Base-by-base conservation (phyloP, 2,888 invertebrate genomes). In the Sphecodes monilicornis region DNA sequence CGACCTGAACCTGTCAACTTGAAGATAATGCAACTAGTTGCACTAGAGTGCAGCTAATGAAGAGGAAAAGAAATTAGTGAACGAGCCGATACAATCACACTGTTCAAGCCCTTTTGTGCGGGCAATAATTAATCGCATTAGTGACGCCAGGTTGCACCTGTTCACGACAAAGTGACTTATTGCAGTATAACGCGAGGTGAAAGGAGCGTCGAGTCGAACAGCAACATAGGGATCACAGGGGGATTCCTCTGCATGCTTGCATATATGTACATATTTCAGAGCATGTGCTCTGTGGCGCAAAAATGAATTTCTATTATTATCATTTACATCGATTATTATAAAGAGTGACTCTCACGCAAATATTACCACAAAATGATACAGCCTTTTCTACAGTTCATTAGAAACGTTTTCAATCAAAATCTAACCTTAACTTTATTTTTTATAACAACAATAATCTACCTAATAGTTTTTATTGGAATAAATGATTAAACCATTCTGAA, bases 91-190 rank as follows among this genome's bases (percentile, higher is more conserved):
- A 22, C 10, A 66, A 32, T 29, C 66, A 50, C 66, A 60, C 5
- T 39, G 71, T 39, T 3, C 18, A 13, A 60, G 0, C n/a, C 18
- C 46, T 72, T 77, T 39, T 39, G 10, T 71, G 41, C 54, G n/a
- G 50, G 18, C 50, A 72, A 60, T 82, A 89, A 86, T 84, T 86
- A 81, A 86, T 81, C 71, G 76, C 69, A 86, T 83, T 86, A 78
- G 82, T 80, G 76, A 64, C 66, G 78, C 50, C 68, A 54, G 22
- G 68, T 43, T 85, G 82, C 85, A 87, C 87, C 82, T 87, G 85
- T 50, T 57, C 75, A 69, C 60, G 73, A 72, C 66, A 46, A 43
- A 60, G 75, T 88, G 66, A 86, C 79, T 85, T 85, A 83, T 76
- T 83, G 79, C 76, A 70, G 72, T 81, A 60, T 60, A 80, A 85